phyloP scores from a whole-genome alignment of 2,888 invertebrate genomes.

The Ophion ellenae region DNA sequence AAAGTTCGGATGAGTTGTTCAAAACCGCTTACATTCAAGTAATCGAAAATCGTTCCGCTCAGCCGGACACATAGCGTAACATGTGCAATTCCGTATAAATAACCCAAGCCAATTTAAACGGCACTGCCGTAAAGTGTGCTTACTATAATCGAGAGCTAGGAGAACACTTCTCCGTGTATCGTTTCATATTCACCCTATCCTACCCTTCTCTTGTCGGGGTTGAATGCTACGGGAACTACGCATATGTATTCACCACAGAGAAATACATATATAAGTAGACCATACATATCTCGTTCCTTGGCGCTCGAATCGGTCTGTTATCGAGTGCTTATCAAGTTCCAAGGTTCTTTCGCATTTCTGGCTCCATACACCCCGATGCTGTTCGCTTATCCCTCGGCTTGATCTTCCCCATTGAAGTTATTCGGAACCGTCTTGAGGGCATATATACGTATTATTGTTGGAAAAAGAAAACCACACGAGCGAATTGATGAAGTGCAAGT shows the following conservation, averaged over 20 bases:
- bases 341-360: conserved; percentile 36
- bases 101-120: background rate
- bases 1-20: too few species aligned
- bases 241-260: too few species aligned
- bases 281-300: conserved; percentile 25
- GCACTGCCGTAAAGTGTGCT: background rate
- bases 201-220: background rate
- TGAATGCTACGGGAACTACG: conserved; percentile 3
- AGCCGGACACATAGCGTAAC: too few species aligned
- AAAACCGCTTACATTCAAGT: too few species aligned
- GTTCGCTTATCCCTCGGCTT: too few species aligned
- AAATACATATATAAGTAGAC: background rate
- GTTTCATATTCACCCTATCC: background rate
- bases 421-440: conserved; percentile 42
- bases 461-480: conserved; percentile 38
- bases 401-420: conserved; percentile 18
- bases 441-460: conserved; percentile 31
- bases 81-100: background rate
- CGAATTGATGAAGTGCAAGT: conserved; percentile 38
- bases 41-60: too few species aligned
- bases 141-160: background rate
- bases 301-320: conserved; percentile 35
- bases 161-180: conserved; percentile 11
- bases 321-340: conserved; percentile 42
- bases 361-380: background rate